A percentile compares a stretch with the other conserved stretches of the same genome.
Evolutionary conservation across 2,888 invertebrate species (phyloP).

Genomic region (Aphodius granarius): DNA sequence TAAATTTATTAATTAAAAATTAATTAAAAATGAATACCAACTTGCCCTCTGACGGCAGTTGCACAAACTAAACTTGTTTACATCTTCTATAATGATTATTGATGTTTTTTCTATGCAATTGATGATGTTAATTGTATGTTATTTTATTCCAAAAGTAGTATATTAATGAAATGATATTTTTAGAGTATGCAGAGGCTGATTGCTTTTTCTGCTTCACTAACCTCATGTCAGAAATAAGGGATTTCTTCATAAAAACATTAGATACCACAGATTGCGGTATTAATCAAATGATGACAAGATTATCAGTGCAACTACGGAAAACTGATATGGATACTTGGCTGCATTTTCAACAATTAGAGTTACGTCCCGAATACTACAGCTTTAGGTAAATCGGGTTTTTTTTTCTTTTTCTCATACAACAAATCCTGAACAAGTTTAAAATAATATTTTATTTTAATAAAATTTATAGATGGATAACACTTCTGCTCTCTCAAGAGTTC

Average conservation of each 20-base stretch:
- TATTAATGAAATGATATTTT: conserved; percentile 42
- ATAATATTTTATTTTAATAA: neutral
- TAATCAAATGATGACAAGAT: conserved; percentile 83
- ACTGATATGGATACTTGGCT: conserved; percentile 79
- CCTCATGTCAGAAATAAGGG: conserved; percentile 95
- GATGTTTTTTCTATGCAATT: too few species aligned
- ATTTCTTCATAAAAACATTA: conserved; percentile 94
- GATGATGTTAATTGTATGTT: too few species aligned
- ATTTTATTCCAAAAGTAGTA: conserved; percentile 7
- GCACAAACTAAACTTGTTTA: too few species aligned
- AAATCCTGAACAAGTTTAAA: too few species aligned
- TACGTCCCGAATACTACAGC: conserved; percentile 95
- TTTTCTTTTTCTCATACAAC: neutral
- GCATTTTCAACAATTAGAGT: conserved; percentile 77
- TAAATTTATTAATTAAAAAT: too few species aligned
- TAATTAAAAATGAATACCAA: too few species aligned
- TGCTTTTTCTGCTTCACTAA: conserved; percentile 98
- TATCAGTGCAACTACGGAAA: conserved; percentile 74
- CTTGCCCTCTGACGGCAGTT: too few species aligned
- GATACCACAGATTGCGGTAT: conserved; percentile 94
- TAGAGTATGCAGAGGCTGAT: conserved; percentile 91
- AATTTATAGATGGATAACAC: conserved; percentile 84
- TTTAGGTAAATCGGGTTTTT: conserved; percentile 65
- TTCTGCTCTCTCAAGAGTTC: conserved; percentile 96
- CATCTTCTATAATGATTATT: too few species aligned